Evolutionary conservation across 2,113 vertebrate species (phyloP).

Genomic region (Ctenomys sociabilis): DNA sequence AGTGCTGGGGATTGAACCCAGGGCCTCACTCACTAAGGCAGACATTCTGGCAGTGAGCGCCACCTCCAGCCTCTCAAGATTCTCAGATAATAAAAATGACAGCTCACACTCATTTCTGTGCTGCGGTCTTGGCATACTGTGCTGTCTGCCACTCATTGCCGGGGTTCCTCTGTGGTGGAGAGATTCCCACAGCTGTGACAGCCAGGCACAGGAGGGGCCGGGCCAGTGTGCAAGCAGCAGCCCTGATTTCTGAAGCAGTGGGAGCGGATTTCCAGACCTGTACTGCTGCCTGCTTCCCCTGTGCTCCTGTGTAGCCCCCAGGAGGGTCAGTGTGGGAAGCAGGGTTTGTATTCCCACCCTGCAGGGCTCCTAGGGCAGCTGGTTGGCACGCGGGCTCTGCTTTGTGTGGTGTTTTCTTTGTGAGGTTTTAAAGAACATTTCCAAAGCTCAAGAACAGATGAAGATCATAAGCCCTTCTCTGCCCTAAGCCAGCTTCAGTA

Average conservation of each 20-base stretch:
- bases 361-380: neutral
- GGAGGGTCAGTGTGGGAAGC: neutral
- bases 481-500: neutral
- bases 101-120: neutral
- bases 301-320: too few species aligned
- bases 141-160: neutral
- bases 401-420: neutral
- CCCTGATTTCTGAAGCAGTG: neutral
- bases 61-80: neutral
- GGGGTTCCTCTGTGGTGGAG: neutral
- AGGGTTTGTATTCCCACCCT: too few species aligned
- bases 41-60: neutral
- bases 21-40: neutral
- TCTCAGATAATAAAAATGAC: neutral
- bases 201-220: neutral
- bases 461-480: neutral
- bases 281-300: too few species aligned
- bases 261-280: neutral
- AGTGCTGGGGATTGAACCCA: neutral
- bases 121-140: neutral
- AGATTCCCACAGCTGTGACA: neutral
- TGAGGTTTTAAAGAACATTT: conserved; percentile 1
- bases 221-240: rapidly evolving
- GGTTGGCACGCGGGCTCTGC: too few species aligned
- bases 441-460: neutral